Evolutionary conservation across 2,797 vertebrate genomes (phyloP).

Genomic region (Coracias cyanogaster): DNA sequence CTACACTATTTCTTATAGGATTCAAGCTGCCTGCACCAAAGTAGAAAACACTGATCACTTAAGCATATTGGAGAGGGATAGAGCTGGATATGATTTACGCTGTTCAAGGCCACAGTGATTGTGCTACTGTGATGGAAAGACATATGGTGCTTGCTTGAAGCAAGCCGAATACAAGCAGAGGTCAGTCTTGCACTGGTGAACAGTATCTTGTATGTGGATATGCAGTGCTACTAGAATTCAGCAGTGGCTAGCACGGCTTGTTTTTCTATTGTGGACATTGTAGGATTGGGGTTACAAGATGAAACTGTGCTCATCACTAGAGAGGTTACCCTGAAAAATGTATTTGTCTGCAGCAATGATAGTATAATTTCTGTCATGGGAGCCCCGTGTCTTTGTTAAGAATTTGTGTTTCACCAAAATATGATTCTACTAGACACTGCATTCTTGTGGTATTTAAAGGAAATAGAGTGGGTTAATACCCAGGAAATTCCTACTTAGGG

Average conservation of each 20-base stretch:
- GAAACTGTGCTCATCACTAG: background rate
- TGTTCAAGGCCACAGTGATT: slow-evolving; percentile 17
- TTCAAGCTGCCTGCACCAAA: background rate
- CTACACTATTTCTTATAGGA: background rate
- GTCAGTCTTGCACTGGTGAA: slow-evolving; percentile 70
- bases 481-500: slow-evolving; percentile 62
- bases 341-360: background rate
- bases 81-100: slow-evolving; percentile 6
- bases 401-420: background rate
- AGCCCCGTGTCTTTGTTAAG: background rate
- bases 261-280: background rate
- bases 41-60: background rate
- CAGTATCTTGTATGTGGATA: background rate
- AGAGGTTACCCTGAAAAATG: background rate
- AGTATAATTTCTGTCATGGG: background rate
- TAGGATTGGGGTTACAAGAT: background rate
- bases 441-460: slow-evolving; percentile 56
- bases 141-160: slow-evolving; percentile 50
- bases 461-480: slow-evolving; percentile 35
- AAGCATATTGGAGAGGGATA: background rate
- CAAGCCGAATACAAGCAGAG: slow-evolving; percentile 45
- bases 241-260: background rate
- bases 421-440: background rate
- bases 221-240: background rate
- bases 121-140: slow-evolving; percentile 38